Evolutionary conservation across 2,888 invertebrate species (phyloP), one percentile per base, ranked within the genome.

Genomic region (Chloroclystis v-ata): DNA sequence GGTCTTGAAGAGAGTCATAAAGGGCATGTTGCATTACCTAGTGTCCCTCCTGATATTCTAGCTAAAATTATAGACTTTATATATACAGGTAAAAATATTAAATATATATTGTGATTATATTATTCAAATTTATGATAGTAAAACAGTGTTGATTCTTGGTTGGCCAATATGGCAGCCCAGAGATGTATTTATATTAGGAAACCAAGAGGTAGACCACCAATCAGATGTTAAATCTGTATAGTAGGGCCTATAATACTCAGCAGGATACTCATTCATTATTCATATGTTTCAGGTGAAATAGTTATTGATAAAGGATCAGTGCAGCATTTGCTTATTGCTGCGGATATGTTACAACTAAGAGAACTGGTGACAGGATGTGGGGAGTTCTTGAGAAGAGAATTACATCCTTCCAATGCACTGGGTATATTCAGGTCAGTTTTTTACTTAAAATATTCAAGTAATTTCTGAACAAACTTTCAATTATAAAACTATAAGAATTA

Each of bases 261-360:
- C n/a, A n/a, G n/a, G n/a, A n/a, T n/a, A n/a, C n/a, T n/a, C n/a
- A n/a, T 16, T 24, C 10, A 25, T n/a, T 5, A 11, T 24, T 24
- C 20, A 20, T 40, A 5, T n/a, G 40, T 49, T 75, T 54, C 74
- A 87, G 92, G 92, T 53, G 89, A 91, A 82, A 90, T 94, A 47
- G 78, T 89, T 55, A 91, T 94, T 57, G 91, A 91, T 57, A 92
- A 93, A 80, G 90, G 91, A 47, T 95, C 95, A 80, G 97, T 97
- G 46, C 96, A 97, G 81, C 96, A 96, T 67, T 82, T 97, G 60
- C 90, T 97, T 63, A 92, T 94, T 56, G 95, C 96, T 33, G 96
- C 97, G 32, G 97, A 97, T 77, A 97, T 97, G 97, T 83, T 97
- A 50, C 94, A 96, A 75, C 83, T 97, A 37, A 90, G 92, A 57